Evolutionary conservation across 2,888 invertebrate genomes (phyloP).

Genomic region (Ormyrus nitidulus): DNA sequence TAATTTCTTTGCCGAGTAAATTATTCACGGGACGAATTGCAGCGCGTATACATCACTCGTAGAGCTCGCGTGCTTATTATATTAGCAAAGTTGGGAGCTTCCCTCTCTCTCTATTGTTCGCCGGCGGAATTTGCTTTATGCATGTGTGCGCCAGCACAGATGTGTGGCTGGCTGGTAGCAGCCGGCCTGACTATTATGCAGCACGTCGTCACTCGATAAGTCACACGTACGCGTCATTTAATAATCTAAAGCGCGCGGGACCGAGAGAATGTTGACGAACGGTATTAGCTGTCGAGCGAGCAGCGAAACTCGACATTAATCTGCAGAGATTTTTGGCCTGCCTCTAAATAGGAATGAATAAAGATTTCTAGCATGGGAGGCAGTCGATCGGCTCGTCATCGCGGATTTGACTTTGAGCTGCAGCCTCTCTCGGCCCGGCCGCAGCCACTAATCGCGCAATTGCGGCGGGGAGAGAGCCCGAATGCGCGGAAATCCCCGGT

Average conservation of each 20-base stretch:
- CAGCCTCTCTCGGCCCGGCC: background rate
- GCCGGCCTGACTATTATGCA: slow-evolving; percentile 27
- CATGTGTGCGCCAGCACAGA: background rate
- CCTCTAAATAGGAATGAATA: too few species aligned
- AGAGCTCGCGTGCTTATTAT: slow-evolving; percentile 27
- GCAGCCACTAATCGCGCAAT: slow-evolving; percentile 20
- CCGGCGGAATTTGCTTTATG: slow-evolving; percentile 26
- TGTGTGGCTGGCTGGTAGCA: background rate
- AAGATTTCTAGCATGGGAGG: too few species aligned
- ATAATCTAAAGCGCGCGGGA: slow-evolving; percentile 15
- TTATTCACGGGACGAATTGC: slow-evolving; percentile 36
- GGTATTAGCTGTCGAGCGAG: slow-evolving; percentile 36
- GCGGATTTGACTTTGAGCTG: slow-evolving; percentile 15
- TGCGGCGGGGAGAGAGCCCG: slow-evolving; percentile 1
- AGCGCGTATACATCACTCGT: background rate
- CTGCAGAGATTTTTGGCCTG: background rate
- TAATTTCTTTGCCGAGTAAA: slow-evolving; percentile 47
- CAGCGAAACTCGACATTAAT: slow-evolving; percentile 5
- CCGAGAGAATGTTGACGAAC: slow-evolving; percentile 30
- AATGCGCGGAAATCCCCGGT: slow-evolving; percentile 46
- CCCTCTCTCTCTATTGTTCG: slow-evolving; percentile 3
- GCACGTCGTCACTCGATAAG: slow-evolving; percentile 45
- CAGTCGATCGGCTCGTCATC: slow-evolving; percentile 25
- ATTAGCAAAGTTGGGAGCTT: slow-evolving; percentile 37
- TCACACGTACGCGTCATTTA: slow-evolving; percentile 44